A percentile compares a stretch with the other conserved stretches of the same genome.
phyloP scores from a whole-genome alignment of 2,888 invertebrate genomes.

The Lasioglossum malachurum region DNA sequence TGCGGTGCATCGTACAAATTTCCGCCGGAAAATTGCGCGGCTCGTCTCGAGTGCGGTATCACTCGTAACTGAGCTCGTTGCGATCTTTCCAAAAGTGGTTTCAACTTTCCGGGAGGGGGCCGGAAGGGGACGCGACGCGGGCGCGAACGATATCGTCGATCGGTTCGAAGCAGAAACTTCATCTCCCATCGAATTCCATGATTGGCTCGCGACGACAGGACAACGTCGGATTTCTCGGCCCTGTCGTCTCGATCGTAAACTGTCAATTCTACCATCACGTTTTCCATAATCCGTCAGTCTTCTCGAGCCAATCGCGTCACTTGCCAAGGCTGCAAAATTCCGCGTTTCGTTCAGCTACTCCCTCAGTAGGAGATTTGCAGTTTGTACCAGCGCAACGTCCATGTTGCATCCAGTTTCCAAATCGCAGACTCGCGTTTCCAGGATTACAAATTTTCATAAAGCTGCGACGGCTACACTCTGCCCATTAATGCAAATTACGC shows the following conservation, averaged over 20 bases:
- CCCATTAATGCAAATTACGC: no score
- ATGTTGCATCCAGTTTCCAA: no score
- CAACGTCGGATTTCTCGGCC: not conserved
- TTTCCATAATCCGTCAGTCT: not conserved
- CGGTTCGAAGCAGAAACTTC: constrained; percentile 14
- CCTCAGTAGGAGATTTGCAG: no score
- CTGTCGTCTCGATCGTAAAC: not conserved
- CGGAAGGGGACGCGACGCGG: constrained; percentile 20
- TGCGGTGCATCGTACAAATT: not conserved
- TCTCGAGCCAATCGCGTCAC: no score
- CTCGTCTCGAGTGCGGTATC: not conserved
- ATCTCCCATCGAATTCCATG: not conserved
- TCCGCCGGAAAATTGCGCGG: not conserved
- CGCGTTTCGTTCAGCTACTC: no score
- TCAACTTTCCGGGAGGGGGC: not conserved
- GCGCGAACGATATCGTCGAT: constrained; percentile 40
- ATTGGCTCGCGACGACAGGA: not conserved
- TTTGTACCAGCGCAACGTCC: no score
- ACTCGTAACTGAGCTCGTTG: not conserved
- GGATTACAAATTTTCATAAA: no score
- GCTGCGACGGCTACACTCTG: no score
- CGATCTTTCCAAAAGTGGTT: constrained; percentile 46
- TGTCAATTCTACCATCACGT: no score
- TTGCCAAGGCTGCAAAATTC: no score
- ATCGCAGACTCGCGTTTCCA: no score